A percentile compares a stretch with the other conserved stretches of the same genome.
Evolutionary conservation across 1,140 invertebrate genomes (phyloP).

Genomic region (Holotrichia oblita): DNA sequence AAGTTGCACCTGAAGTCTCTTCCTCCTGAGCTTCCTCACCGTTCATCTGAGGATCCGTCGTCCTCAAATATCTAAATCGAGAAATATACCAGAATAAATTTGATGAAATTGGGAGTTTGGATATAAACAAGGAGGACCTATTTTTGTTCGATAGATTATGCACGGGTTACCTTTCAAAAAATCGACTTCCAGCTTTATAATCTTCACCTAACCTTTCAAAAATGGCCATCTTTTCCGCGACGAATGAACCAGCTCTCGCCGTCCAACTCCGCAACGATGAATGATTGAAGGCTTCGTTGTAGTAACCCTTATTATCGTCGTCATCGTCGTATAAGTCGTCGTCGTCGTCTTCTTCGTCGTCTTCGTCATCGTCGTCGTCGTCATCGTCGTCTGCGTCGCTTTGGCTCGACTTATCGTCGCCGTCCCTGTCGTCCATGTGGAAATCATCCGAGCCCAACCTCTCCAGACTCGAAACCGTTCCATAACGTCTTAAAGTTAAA

Average conservation of each 20-base stretch:
- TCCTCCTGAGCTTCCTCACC: constrained; percentile 68
- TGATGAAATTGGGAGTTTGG: no score
- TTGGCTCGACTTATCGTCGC: constrained; percentile 54
- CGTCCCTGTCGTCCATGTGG: constrained; percentile 66
- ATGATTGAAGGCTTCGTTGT: constrained; percentile 61
- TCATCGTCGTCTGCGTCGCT: constrained; percentile 57
- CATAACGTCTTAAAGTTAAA: constrained; percentile 68
- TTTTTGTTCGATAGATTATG: neutral
- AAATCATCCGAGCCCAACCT: constrained; percentile 67
- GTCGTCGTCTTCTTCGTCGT: constrained; percentile 65
- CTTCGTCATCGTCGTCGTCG: constrained; percentile 63
- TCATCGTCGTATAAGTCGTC: constrained; percentile 50
- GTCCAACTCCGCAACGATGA: constrained; percentile 72
- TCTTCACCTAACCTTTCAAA: constrained; percentile 69
- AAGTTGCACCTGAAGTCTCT: constrained; percentile 79
- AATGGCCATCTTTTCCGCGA: constrained; percentile 83
- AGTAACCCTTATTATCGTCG: constrained; percentile 56
- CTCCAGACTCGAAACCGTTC: constrained; percentile 82
- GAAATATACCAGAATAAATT: neutral
- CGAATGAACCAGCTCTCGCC: constrained; percentile 77
- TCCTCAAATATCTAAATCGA: constrained; percentile 51
- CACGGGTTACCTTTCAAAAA: constrained; percentile 66
- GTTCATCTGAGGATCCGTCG: constrained; percentile 62
- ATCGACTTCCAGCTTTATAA: constrained; percentile 65
- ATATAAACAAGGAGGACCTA: constrained; percentile 19